Conservation (phyloP, 2,113 vertebrate genomes). For the Martes martes region DNA sequence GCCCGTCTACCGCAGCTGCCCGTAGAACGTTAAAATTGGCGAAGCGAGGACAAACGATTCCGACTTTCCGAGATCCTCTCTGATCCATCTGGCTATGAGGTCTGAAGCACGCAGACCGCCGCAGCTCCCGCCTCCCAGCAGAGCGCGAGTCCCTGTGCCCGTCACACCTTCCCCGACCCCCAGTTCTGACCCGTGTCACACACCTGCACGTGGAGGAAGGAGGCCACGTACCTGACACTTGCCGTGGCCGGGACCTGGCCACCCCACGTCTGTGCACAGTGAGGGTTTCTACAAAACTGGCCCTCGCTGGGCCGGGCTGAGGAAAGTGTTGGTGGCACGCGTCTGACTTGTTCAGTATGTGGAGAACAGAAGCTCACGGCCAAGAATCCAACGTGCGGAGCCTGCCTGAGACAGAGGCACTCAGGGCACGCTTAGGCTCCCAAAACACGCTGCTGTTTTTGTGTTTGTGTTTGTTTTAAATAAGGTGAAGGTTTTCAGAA, state of each 20-base stretch:
- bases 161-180: fast-evolving
- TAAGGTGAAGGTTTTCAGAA: neutral
- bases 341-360: neutral
- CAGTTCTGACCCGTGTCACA: no score
- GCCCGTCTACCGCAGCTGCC: neutral
- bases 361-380: neutral
- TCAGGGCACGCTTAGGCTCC: neutral
- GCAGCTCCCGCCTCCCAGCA: neutral
- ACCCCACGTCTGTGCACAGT: neutral
- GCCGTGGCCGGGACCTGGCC: fast-evolving
- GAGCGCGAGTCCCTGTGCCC: fast-evolving
- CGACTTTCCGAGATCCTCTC: no score
- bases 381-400: no score
- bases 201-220: neutral
- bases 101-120: neutral
- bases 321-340: fast-evolving
- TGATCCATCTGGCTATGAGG: neutral
- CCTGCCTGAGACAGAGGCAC: neutral
- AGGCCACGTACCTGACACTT: neutral
- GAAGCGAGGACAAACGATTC: fast-evolving
- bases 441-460: neutral
- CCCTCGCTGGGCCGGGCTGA: neutral
- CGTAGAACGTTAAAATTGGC: fast-evolving
- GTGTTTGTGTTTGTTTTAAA: neutral
- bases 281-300: no score